Conservation (phyloP, 2,113 vertebrate species). For the Seriola quinqueradiata region DNA sequence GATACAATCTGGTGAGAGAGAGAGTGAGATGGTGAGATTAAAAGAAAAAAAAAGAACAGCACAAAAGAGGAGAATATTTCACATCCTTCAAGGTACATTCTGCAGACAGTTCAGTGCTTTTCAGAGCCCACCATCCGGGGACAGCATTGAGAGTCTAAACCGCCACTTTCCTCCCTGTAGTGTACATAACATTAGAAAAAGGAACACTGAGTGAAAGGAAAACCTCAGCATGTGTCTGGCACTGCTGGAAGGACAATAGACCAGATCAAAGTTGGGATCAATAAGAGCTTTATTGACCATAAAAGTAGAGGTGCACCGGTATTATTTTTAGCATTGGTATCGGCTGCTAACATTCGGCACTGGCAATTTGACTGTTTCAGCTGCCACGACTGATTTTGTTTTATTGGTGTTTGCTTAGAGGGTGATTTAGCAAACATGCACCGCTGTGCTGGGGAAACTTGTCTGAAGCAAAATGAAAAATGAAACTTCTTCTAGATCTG, state of each 20-base stretch:
- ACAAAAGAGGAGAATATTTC: slow-evolving; percentile 87
- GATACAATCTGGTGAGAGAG: slow-evolving; percentile 96
- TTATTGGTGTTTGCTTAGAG: slow-evolving; percentile 26
- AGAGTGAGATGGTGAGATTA: slow-evolving; percentile 90
- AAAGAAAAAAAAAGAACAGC: slow-evolving; percentile 85
- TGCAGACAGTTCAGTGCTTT: slow-evolving; percentile 88
- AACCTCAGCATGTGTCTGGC: slow-evolving; percentile 57
- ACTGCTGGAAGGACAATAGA: slow-evolving; percentile 45
- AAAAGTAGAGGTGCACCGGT: slow-evolving; percentile 61
- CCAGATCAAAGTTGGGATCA: slow-evolving; percentile 58
- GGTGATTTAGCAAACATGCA: slow-evolving; percentile 28
- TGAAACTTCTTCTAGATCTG: slow-evolving; percentile 12
- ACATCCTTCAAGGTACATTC: slow-evolving; percentile 97
- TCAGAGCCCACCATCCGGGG: slow-evolving; percentile 93
- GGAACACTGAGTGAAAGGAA: slow-evolving; percentile 37
- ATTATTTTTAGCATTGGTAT: slow-evolving; percentile 31
- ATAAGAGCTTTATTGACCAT: slow-evolving; percentile 56
- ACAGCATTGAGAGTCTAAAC: slow-evolving; percentile 88
- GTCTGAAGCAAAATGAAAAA: slow-evolving; percentile 38
- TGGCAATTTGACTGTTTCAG: slow-evolving; percentile 42
- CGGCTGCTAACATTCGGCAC: slow-evolving; percentile 9
- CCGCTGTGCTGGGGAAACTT: slow-evolving; percentile 28
- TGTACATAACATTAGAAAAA: slow-evolving; percentile 36
- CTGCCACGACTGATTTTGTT: slow-evolving; percentile 33
- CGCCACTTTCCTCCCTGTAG: slow-evolving; percentile 79